phyloP scores from a whole-genome alignment of 2,113 vertebrate genomes.

The Dascyllus trimaculatus region DNA sequence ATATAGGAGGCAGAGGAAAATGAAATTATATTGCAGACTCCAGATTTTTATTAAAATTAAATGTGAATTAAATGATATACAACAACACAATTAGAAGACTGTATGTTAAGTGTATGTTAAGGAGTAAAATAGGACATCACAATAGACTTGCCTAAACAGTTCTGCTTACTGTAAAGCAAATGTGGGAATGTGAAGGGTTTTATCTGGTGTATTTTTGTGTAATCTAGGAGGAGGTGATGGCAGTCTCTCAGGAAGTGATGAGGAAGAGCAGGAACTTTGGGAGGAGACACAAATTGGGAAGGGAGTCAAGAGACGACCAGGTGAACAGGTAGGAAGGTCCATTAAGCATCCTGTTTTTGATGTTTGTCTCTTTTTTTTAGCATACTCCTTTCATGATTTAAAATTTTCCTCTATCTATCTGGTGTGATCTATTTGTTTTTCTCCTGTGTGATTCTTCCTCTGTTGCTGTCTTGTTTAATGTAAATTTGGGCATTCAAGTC shows the following conservation, averaged over 20 bases:
- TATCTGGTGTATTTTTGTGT: slow-evolving; percentile 19
- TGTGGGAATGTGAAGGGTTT: not conserved
- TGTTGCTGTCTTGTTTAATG: not conserved
- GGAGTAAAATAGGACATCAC: not conserved
- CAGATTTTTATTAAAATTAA: no score
- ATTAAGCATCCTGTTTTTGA: not conserved
- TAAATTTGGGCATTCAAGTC: no score
- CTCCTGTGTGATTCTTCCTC: not conserved
- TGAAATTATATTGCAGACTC: not conserved
- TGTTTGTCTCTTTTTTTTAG: not conserved
- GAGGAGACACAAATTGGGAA: slow-evolving; percentile 94
- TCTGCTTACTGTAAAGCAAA: not conserved
- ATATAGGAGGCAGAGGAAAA: not conserved
- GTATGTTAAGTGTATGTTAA: not conserved
- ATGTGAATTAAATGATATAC: no score
- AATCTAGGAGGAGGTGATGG: slow-evolving; percentile 78
- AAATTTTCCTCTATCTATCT: no score
- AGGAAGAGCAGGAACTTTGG: slow-evolving; percentile 89
- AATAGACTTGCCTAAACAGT: not conserved
- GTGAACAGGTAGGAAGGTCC: slow-evolving; percentile 68
- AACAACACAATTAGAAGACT: no score
- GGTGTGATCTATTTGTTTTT: no score
- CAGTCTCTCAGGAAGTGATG: slow-evolving; percentile 82
- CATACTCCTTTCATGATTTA: no score
- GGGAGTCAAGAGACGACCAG: slow-evolving; percentile 88